Evolutionary conservation across 2,797 vertebrate species (phyloP).

Genomic region (Cuniculus paca): DNA sequence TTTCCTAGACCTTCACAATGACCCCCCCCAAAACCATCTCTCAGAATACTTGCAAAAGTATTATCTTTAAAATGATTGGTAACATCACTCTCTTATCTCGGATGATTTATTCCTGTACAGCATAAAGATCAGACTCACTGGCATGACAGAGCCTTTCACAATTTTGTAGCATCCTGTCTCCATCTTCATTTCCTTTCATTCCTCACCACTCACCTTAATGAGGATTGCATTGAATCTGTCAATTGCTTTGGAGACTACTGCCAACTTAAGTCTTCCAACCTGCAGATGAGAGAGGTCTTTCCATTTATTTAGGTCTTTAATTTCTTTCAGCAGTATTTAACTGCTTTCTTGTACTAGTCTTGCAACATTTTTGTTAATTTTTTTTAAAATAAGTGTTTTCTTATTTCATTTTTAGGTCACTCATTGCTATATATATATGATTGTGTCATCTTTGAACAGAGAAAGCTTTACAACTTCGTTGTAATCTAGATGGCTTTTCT

Average conservation of each 20-base stretch:
- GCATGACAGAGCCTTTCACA: neutral
- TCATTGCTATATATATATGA: neutral
- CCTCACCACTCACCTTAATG: neutral
- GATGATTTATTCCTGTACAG: neutral
- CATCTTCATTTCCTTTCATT: neutral
- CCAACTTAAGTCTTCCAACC: neutral
- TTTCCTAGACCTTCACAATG: neutral
- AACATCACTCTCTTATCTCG: neutral
- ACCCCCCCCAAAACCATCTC: neutral
- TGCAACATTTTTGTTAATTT: neutral
- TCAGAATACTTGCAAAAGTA: neutral
- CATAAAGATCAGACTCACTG: neutral
- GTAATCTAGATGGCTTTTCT: neutral
- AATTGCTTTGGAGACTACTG: neutral
- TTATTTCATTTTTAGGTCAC: constrained; percentile 33
- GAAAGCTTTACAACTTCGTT: constrained; percentile 3
- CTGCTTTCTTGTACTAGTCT: neutral
- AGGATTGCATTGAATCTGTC: neutral
- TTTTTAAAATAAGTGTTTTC: neutral
- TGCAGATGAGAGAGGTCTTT: neutral
- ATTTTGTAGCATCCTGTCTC: neutral
- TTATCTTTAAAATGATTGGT: neutral
- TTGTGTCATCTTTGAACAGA: neutral
- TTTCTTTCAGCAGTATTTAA: neutral
- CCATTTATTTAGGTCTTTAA: constrained; percentile 28